phyloP scores from a whole-genome alignment of 2,888 invertebrate species.

The Saturnia pavonia region DNA sequence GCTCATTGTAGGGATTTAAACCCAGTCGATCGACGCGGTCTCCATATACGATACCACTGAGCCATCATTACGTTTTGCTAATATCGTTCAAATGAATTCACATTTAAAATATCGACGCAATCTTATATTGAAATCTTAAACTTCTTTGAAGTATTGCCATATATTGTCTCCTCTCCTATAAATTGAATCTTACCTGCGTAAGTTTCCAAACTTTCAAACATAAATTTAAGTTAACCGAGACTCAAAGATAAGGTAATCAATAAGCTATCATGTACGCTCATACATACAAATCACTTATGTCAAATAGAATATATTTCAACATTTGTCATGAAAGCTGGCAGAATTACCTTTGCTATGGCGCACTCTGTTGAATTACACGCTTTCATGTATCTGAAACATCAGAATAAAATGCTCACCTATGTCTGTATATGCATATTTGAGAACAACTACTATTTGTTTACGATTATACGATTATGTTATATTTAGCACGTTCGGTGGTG shows the following conservation, averaged over 20 bases:
- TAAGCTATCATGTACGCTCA: slow-evolving; percentile 25
- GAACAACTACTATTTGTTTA: slow-evolving; percentile 12
- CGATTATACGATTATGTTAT: neutral
- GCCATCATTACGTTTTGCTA: neutral
- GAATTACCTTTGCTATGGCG: slow-evolving; percentile 24
- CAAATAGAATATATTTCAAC: slow-evolving; percentile 19
- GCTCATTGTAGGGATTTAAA: too few species aligned
- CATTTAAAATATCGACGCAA: neutral
- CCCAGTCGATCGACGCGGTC: too few species aligned
- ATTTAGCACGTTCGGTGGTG: neutral
- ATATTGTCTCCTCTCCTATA: neutral
- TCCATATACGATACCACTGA: neutral
- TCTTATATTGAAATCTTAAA: neutral
- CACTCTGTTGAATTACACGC: slow-evolving; percentile 26
- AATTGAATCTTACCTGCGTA: neutral
- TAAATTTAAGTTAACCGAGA: slow-evolving; percentile 25
- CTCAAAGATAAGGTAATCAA: slow-evolving; percentile 35
- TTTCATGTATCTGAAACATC: slow-evolving; percentile 26
- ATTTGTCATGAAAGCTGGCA: slow-evolving; percentile 26
- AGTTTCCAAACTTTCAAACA: slow-evolving; percentile 22
- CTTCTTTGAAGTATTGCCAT: neutral
- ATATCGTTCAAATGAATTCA: neutral
- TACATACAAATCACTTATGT: slow-evolving; percentile 42
- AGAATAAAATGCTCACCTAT: slow-evolving; percentile 17
- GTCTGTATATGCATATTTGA: neutral